phyloP scores from a whole-genome alignment of 2,888 invertebrate species.

The Coleophora flavipennella region DNA sequence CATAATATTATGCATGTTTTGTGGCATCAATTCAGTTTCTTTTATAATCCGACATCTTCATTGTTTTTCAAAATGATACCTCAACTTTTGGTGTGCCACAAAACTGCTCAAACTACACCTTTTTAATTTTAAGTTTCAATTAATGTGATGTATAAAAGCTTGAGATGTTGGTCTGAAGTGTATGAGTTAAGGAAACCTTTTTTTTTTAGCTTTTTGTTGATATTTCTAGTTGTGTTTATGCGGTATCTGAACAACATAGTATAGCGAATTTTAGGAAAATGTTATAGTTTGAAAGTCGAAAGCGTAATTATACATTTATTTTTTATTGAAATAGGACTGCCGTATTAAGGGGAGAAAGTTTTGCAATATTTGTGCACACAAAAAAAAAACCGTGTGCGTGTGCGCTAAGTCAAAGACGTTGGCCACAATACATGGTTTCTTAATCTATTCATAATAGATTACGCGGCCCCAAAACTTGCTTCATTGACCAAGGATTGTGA shows the following conservation, averaged over 20 bases:
- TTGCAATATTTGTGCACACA: neutral
- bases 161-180: constrained; percentile 38
- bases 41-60: too few relatives aligned
- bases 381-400: neutral
- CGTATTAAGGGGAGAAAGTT: neutral
- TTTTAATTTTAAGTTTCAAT: constrained; percentile 55
- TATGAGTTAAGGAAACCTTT: constrained; percentile 35
- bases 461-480: too few relatives aligned
- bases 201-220: constrained; percentile 41
- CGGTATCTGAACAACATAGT: constrained; percentile 10
- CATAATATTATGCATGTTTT: too few relatives aligned
- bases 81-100: too few relatives aligned
- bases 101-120: constrained; percentile 25
- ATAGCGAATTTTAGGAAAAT: neutral
- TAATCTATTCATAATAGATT: too few relatives aligned
- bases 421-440: too few relatives aligned
- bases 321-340: too few relatives aligned
- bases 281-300: neutral
- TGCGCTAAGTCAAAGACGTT: neutral
- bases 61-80: too few relatives aligned
- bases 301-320: too few relatives aligned
- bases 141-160: constrained; percentile 50
- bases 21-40: too few relatives aligned
- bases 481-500: too few relatives aligned
- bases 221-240: constrained; percentile 33